Base-by-base conservation (phyloP, 2,113 vertebrate genomes). In the Calypte anna region DNA sequence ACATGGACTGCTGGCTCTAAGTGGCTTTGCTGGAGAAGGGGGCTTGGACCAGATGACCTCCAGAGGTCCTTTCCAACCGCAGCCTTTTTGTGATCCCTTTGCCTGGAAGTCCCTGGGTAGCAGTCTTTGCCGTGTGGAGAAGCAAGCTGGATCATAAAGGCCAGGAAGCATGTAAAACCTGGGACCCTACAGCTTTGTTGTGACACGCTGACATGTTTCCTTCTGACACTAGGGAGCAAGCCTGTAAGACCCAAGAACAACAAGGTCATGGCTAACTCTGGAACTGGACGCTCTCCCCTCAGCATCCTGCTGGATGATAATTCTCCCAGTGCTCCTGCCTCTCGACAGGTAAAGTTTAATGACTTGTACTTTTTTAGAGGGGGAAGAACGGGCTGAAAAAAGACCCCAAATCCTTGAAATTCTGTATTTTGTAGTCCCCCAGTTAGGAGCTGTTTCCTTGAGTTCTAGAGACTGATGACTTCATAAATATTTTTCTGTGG, bases 271-370 rank as follows among this genome's bases (percentile, higher is more conserved):
- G 91, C 16, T 23, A 40, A 69, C 12, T 89, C 87, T 63, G 87
- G 77, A 95, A 97, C 51, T 93, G 97, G 98, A 12, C 98, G 99
- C 30, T 99, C 99, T 11, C 99, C 99, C 3, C 98, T 99, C 92
- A 98, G 98, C 90, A 75, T 98, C 88, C 98, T 99, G 4, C 98
- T 94, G 55, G 98, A 98, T 36, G 98, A 98, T 40, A 99, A 99
- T 97, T 99, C 98, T 3, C 98, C 99, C 3, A 96, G 97, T 68
- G 70, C 97, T 69, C 87, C 95, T 85, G n/a, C 61, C 5, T 43
- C 95, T 73, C 95, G 94, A 11, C 98, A 98, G 97, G 98, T 98
- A 96, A 97, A 64, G 4, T 24, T 72, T 53, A 31, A 20, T 19
- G 17, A 11, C 5, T 28, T 3, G 0, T 64, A 7, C 9, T 30